Evolutionary conservation across 2,797 vertebrate genomes (phyloP).

Genomic region (Hafferia zeledoni): DNA sequence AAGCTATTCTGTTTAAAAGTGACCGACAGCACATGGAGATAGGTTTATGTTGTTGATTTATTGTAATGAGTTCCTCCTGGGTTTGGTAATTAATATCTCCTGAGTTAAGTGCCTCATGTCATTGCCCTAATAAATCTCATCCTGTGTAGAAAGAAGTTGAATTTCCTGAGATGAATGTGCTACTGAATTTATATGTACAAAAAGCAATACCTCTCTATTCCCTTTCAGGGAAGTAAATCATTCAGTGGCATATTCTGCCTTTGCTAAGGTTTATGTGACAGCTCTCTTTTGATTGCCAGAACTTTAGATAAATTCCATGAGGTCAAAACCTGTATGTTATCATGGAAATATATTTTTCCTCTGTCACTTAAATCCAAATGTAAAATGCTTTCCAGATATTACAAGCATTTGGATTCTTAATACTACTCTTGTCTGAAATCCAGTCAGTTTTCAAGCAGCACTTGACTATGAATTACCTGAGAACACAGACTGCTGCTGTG

Average conservation of each 20-base stretch:
- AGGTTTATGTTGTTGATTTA: slow-evolving; percentile 30
- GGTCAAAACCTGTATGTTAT: background rate
- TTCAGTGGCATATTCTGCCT: background rate
- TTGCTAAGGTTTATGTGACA: background rate
- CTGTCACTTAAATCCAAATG: background rate
- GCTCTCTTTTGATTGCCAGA: background rate
- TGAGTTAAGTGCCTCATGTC: background rate
- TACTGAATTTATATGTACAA: background rate
- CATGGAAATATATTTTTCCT: background rate
- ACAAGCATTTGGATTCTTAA: background rate
- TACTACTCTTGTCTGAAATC: background rate
- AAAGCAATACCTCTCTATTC: background rate
- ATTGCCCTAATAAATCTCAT: slow-evolving; percentile 32
- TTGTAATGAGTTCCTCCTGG: background rate
- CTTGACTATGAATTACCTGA: background rate
- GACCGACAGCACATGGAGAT: rapidly evolving
- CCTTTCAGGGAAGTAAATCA: background rate
- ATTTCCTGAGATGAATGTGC: background rate
- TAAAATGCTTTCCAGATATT: background rate
- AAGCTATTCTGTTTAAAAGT: background rate
- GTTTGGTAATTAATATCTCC: slow-evolving; percentile 40
- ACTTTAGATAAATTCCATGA: background rate
- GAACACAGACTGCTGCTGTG: background rate
- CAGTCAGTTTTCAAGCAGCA: background rate
- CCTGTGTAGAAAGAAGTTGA: background rate